Base-by-base conservation (phyloP, 2,888 invertebrate genomes). In the Nycteola revayana region DNA sequence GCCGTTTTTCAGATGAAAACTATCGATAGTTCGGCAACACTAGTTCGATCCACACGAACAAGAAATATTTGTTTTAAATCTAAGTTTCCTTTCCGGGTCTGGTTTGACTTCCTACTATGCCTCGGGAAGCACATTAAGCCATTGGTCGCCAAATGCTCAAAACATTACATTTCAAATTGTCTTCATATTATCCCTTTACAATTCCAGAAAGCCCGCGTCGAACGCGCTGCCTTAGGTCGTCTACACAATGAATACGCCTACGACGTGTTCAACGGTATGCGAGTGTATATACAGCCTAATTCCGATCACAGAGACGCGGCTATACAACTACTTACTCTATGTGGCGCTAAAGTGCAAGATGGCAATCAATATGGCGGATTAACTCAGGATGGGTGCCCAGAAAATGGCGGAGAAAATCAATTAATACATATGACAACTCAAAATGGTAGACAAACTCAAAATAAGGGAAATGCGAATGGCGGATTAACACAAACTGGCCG, bases 171-270 rank as follows among this genome's bases (percentile, higher is more conserved):
- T n/a, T n/a, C n/a, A n/a, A n/a, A n/a, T n/a, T n/a, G n/a, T n/a
- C n/a, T n/a, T n/a, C n/a, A n/a, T n/a, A n/a, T n/a, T n/a, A n/a
- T n/a, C n/a, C n/a, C n/a, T n/a, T n/a, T n/a, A 23, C 36, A 9
- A 14, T 73, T 67, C 4, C 75, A 87, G 87, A 82, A 75, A 68
- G 84, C 87, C 1, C 74, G 82, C 7, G 62, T 79, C 0, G 85
- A 86, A 54, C 72, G 86, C 8, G 44, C 58, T 2, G 84, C 83
- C 0, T 49, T 83, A 0, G 61, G 67, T 5, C 69, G 58, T 14
- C 50, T 58, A 1, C 58, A 60, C n/a, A 49, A 60, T 0, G 81
- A 83, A 24, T 86, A 86, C 51, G 77, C 75, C 0, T 86, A 76
- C 52, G 73, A 85, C 43, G 67, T 87, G 0, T 87, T 87, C 51